Evolutionary conservation across 2,888 invertebrate species (phyloP).

Genomic region (Hedya salicella): DNA sequence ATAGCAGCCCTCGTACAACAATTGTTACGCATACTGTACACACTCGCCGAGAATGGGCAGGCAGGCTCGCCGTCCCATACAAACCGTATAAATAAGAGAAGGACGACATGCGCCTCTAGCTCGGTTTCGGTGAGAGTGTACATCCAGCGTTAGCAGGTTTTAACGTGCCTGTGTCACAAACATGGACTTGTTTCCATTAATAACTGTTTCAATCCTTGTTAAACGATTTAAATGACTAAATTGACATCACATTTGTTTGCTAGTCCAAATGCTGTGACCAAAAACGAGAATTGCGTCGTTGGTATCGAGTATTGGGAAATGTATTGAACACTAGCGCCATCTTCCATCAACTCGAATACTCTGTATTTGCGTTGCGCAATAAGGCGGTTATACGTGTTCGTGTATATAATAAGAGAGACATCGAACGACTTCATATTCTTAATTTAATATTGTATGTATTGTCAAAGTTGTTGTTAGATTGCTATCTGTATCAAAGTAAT

Average conservation of each 20-base stretch:
- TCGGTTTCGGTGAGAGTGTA: not conserved
- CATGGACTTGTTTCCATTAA: not conserved
- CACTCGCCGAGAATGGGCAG: not conserved
- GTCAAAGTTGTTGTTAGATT: conserved; percentile 1
- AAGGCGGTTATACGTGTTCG: conserved; percentile 6
- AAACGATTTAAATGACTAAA: not conserved
- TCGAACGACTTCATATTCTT: conserved; percentile 18
- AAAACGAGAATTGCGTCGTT: not conserved
- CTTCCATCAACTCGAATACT: not conserved
- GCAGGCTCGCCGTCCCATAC: not conserved
- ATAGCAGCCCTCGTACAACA: no score
- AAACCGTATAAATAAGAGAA: not conserved
- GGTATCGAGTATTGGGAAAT: not conserved
- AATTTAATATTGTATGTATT: conserved; percentile 12
- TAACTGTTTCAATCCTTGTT: not conserved
- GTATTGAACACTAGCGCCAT: not conserved
- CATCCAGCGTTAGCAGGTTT: conserved; percentile 4
- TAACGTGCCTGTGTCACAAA: not conserved
- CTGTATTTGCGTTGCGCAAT: not conserved
- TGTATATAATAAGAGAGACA: conserved; percentile 9
- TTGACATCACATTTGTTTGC: conserved; percentile 25
- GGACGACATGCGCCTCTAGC: not conserved
- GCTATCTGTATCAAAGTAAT: conserved; percentile 7
- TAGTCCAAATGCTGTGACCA: conserved; percentile 14
- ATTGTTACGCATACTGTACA: not conserved